Evolutionary conservation across 2,797 vertebrate genomes (phyloP).

Genomic region (Chelonia mydas): DNA sequence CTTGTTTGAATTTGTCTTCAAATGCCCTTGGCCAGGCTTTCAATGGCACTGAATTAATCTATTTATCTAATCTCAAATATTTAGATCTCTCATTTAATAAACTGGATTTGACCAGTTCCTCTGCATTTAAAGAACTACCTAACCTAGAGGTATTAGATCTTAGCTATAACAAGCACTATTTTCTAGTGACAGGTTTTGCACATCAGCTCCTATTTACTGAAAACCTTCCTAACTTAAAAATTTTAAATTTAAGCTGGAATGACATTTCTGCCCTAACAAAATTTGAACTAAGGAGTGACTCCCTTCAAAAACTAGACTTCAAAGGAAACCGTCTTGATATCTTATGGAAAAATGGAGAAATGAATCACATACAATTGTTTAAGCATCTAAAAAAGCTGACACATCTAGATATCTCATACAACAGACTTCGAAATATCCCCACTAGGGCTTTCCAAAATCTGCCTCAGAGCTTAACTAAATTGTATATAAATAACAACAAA

Average conservation of each 20-base stretch:
- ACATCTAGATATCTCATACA: slow-evolving; percentile 84
- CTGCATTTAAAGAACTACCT: slow-evolving; percentile 79
- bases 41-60: slow-evolving; percentile 82
- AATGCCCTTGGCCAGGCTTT: slow-evolving; percentile 79
- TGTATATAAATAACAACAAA: slow-evolving; percentile 77
- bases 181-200: slow-evolving; percentile 83
- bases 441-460: slow-evolving; percentile 68
- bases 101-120: slow-evolving; percentile 78
- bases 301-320: slow-evolving; percentile 85
- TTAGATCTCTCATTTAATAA: slow-evolving; percentile 82
- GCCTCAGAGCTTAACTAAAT: slow-evolving; percentile 76
- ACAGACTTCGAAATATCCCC: slow-evolving; percentile 78
- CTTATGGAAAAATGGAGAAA: slow-evolving; percentile 79
- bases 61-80: slow-evolving; percentile 79
- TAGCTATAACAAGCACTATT: slow-evolving; percentile 87
- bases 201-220: slow-evolving; percentile 84
- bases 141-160: slow-evolving; percentile 83
- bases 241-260: slow-evolving; percentile 88
- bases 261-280: slow-evolving; percentile 83
- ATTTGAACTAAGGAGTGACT: slow-evolving; percentile 79
- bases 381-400: slow-evolving; percentile 82
- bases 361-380: slow-evolving; percentile 79
- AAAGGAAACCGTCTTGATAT: slow-evolving; percentile 77
- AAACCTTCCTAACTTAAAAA: slow-evolving; percentile 82
- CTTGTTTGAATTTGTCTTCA: slow-evolving; percentile 82